Evolutionary conservation across 2,888 invertebrate genomes (phyloP).

Genomic region (Lapara coniferarum): DNA sequence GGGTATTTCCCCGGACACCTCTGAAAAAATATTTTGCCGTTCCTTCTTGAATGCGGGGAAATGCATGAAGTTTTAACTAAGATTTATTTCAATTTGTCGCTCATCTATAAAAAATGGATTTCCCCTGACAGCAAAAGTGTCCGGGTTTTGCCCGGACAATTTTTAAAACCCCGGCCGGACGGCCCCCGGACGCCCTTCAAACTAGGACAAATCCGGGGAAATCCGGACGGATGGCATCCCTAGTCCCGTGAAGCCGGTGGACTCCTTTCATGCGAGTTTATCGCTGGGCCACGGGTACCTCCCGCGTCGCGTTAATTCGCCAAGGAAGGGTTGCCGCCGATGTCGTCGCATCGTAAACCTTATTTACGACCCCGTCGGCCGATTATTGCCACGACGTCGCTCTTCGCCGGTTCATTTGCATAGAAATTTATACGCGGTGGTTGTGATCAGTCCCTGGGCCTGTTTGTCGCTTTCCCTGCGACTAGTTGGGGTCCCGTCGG

Average conservation of each 20-base stretch:
- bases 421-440: constrained; percentile 70
- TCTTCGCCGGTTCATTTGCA: constrained; percentile 73
- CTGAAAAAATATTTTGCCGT: too few species aligned
- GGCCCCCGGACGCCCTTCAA: too few species aligned
- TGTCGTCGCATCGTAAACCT: constrained; percentile 70
- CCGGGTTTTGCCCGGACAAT: too few species aligned
- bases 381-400: constrained; percentile 69
- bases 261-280: constrained; percentile 36
- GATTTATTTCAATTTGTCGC: too few species aligned
- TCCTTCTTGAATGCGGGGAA: too few species aligned
- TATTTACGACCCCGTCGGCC: constrained; percentile 70
- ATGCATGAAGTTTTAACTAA: too few species aligned
- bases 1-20: too few species aligned
- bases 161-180: too few species aligned
- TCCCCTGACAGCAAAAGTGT: too few species aligned
- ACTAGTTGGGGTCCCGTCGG: constrained; percentile 39
- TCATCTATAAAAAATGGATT: too few species aligned
- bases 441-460: constrained; percentile 55
- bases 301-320: constrained; percentile 69
- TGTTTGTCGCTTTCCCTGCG: constrained; percentile 46
- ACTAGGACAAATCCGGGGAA: too few species aligned
- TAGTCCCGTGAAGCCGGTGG: neutral
- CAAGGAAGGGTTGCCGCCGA: constrained; percentile 57
- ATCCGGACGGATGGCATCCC: too few species aligned
- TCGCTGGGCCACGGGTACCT: constrained; percentile 53